Evolutionary conservation across 37 sponge, comb jelly and placozoan species (phyloP).

Genomic region (Oopsacas minuta): DNA sequence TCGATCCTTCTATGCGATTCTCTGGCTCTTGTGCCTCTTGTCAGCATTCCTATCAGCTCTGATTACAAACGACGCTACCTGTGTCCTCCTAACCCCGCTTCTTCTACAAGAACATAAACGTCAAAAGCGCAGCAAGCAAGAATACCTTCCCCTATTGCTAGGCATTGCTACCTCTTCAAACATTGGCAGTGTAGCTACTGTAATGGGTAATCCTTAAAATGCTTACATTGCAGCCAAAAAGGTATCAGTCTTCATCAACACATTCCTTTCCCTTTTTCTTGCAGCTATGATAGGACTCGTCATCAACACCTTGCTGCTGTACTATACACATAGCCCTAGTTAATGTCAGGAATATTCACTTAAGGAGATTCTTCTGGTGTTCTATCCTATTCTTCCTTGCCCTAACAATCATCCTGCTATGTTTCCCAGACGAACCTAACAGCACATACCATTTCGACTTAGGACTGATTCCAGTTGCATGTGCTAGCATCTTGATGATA

Average conservation of each 20-base stretch:
- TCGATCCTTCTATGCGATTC: conserved; percentile 27
- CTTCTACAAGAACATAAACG: conserved; percentile 36
- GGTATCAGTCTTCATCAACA: conserved; percentile 35
- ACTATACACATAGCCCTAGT: too few species aligned
- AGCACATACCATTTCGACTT: conserved; percentile 40
- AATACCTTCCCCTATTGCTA: conserved; percentile 48
- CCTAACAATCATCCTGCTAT: neutral
- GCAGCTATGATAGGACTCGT: conserved; percentile 48
- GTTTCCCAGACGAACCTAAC: neutral
- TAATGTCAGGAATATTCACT: neutral
- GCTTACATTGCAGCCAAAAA: conserved; percentile 67
- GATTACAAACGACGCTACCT: conserved; percentile 69
- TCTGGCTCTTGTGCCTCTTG: conserved; percentile 62
- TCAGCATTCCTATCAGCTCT: conserved; percentile 57
- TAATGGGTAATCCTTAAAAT: conserved; percentile 81
- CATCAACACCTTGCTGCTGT: conserved; percentile 36
- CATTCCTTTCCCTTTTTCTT: conserved; percentile 48
- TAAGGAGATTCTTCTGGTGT: neutral
- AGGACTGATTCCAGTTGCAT: conserved; percentile 57
- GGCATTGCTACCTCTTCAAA: conserved; percentile 73
- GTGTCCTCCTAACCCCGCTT: conserved; percentile 60
- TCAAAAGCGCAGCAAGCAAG: conserved; percentile 37
- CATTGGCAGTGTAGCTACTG: conserved; percentile 76
- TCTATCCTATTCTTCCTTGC: neutral
- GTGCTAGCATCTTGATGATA: conserved; percentile 50